Evolutionary conservation across 2,797 vertebrate species (phyloP), one percentile per base, ranked within the genome.

Genomic region (Okamejei kenojei): DNA sequence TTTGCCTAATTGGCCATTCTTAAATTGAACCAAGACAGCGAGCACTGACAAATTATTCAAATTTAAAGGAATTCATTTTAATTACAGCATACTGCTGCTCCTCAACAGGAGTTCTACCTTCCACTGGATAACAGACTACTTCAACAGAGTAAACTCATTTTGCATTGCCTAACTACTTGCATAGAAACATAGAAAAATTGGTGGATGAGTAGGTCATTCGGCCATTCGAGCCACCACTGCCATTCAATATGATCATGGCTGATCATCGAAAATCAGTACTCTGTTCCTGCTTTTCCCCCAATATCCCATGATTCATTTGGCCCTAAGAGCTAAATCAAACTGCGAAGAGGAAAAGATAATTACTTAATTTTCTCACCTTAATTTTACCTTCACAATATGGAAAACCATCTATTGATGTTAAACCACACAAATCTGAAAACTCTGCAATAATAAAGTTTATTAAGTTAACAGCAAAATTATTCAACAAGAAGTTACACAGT

Each of bases 391-490:
- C 71, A 92, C 90, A 92, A 76, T 92, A 71, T 92, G 90, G 90
- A 92, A 92, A 92, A 92, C 90, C 90, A 92, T 92, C 71, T 58
- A 76, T 76, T 92, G 90, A 92, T 17, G 90, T 92, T 92, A 92
- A 92, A 68, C 71, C 90, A 92, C 90, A 92, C 71, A 92, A 76
- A 38, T 35, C 3, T 92, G 90, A 54, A 76, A 92, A 29, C 73
- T 74, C 90, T 92, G 90, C 1, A 92, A 92, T 54, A 15, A 73
- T 54, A 92, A 76, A 32, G 35, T 90, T 90, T 32, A 45, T 90
- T 73, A 73, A 71, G 68, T 35, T 73, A 38, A 38, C 35, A 9
- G 11, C 65, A 65, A 90, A 38, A 38, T 90, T 71, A 73, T 90
- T 32, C 38, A 45, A 35, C 68, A 90, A 11, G 32, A 90, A 38